Evolutionary conservation across 2,797 vertebrate species (phyloP).

Genomic region (Lepidocolaptes lacrymiger): DNA sequence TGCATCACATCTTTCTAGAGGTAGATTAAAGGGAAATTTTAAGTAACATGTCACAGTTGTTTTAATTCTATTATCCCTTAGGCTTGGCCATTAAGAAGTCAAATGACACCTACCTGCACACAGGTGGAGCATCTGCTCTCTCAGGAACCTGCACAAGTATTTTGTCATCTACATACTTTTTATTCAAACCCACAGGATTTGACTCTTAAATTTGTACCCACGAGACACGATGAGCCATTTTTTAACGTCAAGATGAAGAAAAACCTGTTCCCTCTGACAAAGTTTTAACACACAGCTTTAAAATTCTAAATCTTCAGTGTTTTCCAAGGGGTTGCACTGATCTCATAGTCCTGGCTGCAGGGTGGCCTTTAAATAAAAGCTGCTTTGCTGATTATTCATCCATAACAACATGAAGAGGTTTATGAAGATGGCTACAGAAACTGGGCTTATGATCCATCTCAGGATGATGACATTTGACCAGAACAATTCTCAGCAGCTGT

Average conservation of each 20-base stretch:
- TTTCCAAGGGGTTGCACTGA: not conserved
- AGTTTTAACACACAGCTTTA: not conserved
- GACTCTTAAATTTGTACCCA: slow-evolving; percentile 37
- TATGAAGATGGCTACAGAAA: not conserved
- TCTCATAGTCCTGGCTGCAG: not conserved
- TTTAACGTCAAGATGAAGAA: not conserved
- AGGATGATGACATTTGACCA: not conserved
- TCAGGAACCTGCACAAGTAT: not conserved
- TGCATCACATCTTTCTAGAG: not conserved
- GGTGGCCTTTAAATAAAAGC: not conserved
- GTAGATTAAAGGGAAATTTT: not conserved
- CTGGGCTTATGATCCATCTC: not conserved
- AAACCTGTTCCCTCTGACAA: not conserved
- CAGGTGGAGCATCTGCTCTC: slow-evolving; percentile 11
- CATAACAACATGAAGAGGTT: not conserved
- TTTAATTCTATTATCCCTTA: slow-evolving; percentile 39
- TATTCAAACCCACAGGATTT: slow-evolving; percentile 27
- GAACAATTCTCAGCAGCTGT: slow-evolving; percentile 66
- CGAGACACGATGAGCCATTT: not conserved
- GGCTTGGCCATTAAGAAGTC: slow-evolving; percentile 24
- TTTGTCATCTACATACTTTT: slow-evolving; percentile 2
- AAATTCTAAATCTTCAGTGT: not conserved
- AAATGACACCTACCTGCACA: not conserved
- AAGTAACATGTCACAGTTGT: not conserved
- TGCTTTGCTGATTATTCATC: not conserved